Evolutionary conservation across 2,113 vertebrate species (phyloP), one percentile per base, ranked within the genome.

Genomic region (Poeciliopsis turrubarensis): DNA sequence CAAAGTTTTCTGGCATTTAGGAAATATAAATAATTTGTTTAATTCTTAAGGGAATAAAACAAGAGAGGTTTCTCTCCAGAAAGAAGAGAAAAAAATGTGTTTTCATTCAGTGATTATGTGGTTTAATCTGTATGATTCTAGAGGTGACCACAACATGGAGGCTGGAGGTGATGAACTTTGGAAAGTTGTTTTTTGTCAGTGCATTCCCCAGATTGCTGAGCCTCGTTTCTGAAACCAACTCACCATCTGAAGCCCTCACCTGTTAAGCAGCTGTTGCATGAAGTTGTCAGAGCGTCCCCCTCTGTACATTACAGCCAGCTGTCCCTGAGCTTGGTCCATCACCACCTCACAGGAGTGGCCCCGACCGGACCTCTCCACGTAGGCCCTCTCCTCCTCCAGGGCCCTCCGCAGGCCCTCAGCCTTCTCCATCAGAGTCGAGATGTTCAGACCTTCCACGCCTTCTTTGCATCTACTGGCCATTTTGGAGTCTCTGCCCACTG

Each of bases 371-470:
- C 95, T 91, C 19, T 97, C 96, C 89, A 99, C 93, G 51, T 97
- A 99, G 10, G 96, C 97, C 75, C 96, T 88, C 34, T 98, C 97
- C 82, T 98, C 97, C 88, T 98, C 96, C 89, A 99, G 94, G 0
- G 97, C 97, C 72, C 97, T 95, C 60, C 97, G 92, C 77, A 99
- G 92, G 6, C 97, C 97, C 87, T 98, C 97, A 0, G 97, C 97
- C 86, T 98, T 99, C 75, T 97, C 97, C 96, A 99, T 99, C 80
- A 99, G 92, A 60, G 97, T 97, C 25, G 97, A 98, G 92, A 98
- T 99, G 90, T 98, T 99, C 77, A 98, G 93, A 34, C 96, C 97
- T 74, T 98, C 97, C 81, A 93, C 91, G 0, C 96, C 95, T 30
- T 97, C 96, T n/a, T 96, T 96, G 0, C 90, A 92, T 69, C 95